These are phyloP conservation scores for Drosophila orosa DNA, from an alignment of 1,140 invertebrate genomes.

Conservation along the genomic window DNA sequence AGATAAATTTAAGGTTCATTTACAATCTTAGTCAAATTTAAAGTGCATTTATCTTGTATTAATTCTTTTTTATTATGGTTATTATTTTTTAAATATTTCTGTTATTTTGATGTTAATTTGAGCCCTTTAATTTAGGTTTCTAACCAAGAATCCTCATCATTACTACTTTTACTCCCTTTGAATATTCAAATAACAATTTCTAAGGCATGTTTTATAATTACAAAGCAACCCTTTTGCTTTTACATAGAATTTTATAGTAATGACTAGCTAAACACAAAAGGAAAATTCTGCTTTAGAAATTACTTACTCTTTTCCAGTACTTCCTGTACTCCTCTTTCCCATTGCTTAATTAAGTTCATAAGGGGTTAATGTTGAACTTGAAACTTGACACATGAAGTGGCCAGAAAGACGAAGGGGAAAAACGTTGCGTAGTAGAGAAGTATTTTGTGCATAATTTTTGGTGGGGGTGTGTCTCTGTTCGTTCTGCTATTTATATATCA, in stretches of 20 bases:
- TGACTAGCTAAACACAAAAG: background rate
- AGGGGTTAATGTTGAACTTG: conserved; percentile 40
- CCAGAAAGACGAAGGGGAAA: background rate
- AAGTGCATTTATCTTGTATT: background rate
- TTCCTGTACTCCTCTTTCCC: background rate
- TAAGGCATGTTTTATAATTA: background rate
- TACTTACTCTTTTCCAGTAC: background rate
- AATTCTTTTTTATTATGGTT: background rate
- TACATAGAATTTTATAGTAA: background rate
- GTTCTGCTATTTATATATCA: conserved; percentile 36
- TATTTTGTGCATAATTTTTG: conserved; percentile 19
- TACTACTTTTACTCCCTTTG: background rate
- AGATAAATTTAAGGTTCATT: too few relatives aligned
- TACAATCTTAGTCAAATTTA: too few relatives aligned
- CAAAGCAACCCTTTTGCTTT: too few relatives aligned
- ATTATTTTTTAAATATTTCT: background rate
- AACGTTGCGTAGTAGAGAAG: conserved; percentile 1
- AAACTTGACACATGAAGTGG: conserved; percentile 50
- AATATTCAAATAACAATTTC: background rate
- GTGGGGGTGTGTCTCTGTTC: conserved; percentile 6
- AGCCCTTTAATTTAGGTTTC: background rate
- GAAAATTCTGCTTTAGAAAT: background rate
- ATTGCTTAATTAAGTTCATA: conserved; percentile 1
- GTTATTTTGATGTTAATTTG: background rate
- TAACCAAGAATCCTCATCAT: background rate